These are phyloP conservation scores for Junonia oenone DNA, from an alignment of 2,888 invertebrate genomes.

Conservation along the genomic window DNA sequence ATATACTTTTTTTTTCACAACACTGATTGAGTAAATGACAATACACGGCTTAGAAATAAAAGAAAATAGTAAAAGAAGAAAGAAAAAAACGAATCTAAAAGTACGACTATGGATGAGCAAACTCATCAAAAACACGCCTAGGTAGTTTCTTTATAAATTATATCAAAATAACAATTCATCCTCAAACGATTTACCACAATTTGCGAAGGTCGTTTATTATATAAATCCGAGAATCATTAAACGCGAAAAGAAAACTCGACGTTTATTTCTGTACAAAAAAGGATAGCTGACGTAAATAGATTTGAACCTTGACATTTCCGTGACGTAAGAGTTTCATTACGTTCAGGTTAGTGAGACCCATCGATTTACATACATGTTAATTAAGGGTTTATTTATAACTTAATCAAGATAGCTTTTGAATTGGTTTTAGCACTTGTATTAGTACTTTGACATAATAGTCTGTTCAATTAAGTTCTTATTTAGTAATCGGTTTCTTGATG, in stretches of 20 bases:
- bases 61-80: too few species aligned
- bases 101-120: too few species aligned
- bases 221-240: not conserved
- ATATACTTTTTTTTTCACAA: too few species aligned
- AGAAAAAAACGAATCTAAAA: too few species aligned
- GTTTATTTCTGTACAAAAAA: slow-evolving; percentile 21
- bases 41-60: too few species aligned
- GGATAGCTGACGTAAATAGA: slow-evolving; percentile 33
- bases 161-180: not conserved
- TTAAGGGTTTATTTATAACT: not conserved
- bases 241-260: slow-evolving; percentile 11
- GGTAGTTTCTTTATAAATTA: too few species aligned
- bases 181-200: not conserved
- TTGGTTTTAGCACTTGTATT: too few species aligned
- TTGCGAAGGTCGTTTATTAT: not conserved
- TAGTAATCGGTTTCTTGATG: too few species aligned
- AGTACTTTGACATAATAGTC: too few species aligned
- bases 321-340: not conserved
- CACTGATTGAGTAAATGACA: too few species aligned
- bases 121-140: too few species aligned
- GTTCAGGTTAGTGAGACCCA: not conserved
- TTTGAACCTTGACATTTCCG: slow-evolving; percentile 31
- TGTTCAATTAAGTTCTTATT: too few species aligned
- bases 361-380: not conserved
- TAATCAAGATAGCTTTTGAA: not conserved